Evolutionary conservation across 2,888 invertebrate species (phyloP), one percentile per base, ranked within the genome.

Genomic region (Coleophora deauratella): DNA sequence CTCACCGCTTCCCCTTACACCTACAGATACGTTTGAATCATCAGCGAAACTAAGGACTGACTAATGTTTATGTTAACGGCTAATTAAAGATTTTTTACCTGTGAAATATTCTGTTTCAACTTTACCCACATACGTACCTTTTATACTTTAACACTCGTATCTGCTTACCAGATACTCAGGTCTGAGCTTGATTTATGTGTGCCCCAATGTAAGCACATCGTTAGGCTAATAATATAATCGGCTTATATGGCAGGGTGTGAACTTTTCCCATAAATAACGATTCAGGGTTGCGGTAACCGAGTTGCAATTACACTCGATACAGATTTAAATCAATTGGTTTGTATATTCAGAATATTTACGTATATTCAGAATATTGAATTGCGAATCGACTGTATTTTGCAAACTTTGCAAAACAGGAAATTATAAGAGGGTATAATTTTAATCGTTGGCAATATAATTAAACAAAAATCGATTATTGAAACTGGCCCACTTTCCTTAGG

Each of bases 81-180:
- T 42, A 44, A 34, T 30, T 44, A 44, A 44, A 44, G 21, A 36
- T 41, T 41, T 41, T 41, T 36, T 41, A 41, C 37, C 27, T 32
- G 10, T 9, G 10, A 27, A n/a, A 28, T 37, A 28, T 28, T 27
- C 34, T 37, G 34, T 42, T 15, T 38, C 7, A 37, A 4, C 31
- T n/a, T 31, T 9, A 31, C n/a, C n/a, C n/a, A n/a, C n/a, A n/a
- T n/a, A n/a, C 31, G 2, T n/a, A 31, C 10, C 2, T 31, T 31
- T n/a, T 31, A 31, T 4, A 31, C 11, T 4, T 4, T 11, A 1
- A 11, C 4, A 31, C 7, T 10, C 11, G 21, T 31, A 2, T 11
- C 31, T 31, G n/a, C 10, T 31, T 31, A n/a, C n/a, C 31, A 2
- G 4, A 11, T 31, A 4, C 31, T 31, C 4, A 31, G 11, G 10